Evolutionary conservation across 2,797 vertebrate genomes (phyloP).

Genomic region (Picus viridis): DNA sequence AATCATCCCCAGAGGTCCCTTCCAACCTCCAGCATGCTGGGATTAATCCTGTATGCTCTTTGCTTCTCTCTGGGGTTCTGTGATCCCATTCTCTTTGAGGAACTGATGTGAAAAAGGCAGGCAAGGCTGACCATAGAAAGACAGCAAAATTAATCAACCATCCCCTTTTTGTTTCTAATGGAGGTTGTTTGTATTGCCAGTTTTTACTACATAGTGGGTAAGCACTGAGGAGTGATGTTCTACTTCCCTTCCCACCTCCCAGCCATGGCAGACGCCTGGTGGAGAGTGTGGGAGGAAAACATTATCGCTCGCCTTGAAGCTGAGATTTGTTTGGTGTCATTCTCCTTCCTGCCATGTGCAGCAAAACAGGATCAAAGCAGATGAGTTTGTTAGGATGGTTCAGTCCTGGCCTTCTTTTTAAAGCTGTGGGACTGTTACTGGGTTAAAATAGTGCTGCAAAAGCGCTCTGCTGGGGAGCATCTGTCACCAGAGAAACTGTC

Average conservation of each 20-base stretch:
- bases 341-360: no score
- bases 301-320: not conserved
- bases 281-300: not conserved
- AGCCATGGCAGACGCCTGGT: not conserved
- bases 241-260: no score
- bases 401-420: not conserved
- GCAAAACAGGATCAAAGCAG: no score
- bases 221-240: no score
- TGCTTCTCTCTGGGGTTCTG: no score
- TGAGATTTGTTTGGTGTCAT: not conserved
- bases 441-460: not conserved
- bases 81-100: not conserved
- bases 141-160: not conserved
- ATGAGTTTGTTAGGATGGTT: not conserved
- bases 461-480: not conserved
- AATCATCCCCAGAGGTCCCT: no score
- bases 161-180: not conserved
- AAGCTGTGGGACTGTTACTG: not conserved
- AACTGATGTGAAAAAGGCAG: not conserved
- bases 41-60: no score
- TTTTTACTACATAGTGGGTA: not conserved
- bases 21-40: not conserved
- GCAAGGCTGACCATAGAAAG: rapidly evolving
- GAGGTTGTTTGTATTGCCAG: rapidly evolving
- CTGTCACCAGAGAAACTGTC: not conserved